phyloP scores from a whole-genome alignment of 2,113 vertebrate genomes.

The Rhombomys opimus region DNA sequence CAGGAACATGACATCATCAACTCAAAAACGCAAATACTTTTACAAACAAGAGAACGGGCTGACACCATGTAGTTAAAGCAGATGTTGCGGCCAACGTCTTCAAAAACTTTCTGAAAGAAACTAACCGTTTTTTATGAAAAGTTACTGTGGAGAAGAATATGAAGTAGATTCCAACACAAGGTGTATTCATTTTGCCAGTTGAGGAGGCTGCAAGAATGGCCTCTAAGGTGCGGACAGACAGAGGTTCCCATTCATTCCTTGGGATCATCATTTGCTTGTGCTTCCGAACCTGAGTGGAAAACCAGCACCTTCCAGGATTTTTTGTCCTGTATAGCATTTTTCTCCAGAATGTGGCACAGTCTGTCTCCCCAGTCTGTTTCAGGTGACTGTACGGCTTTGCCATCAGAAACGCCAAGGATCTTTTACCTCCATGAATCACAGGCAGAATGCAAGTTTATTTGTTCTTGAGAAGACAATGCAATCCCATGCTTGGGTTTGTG shows the following conservation, averaged over 20 bases:
- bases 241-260: constrained; percentile 92
- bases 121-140: constrained; percentile 93
- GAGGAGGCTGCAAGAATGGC: constrained; percentile 89
- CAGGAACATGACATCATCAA: background rate
- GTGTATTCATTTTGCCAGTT: constrained; percentile 94
- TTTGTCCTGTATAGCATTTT: background rate
- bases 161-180: constrained; percentile 93
- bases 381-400: background rate
- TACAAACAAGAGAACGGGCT: background rate
- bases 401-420: background rate
- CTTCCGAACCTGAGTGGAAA: background rate
- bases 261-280: constrained; percentile 84
- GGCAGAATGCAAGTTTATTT: background rate
- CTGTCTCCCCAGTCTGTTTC: background rate
- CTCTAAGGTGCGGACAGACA: constrained; percentile 92
- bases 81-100: constrained; percentile 93
- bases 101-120: constrained; percentile 93
- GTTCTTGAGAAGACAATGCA: background rate
- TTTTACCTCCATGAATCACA: background rate
- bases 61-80: background rate
- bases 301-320: background rate
- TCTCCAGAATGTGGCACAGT: background rate
- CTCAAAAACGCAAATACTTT: background rate
- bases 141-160: constrained; percentile 96
- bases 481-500: background rate